A percentile compares a stretch with the other conserved stretches of the same genome.
These are phyloP conservation scores for Typhlomys cinereus DNA, from an alignment of 2,113 vertebrate genomes.

Conservation along the genomic window DNA sequence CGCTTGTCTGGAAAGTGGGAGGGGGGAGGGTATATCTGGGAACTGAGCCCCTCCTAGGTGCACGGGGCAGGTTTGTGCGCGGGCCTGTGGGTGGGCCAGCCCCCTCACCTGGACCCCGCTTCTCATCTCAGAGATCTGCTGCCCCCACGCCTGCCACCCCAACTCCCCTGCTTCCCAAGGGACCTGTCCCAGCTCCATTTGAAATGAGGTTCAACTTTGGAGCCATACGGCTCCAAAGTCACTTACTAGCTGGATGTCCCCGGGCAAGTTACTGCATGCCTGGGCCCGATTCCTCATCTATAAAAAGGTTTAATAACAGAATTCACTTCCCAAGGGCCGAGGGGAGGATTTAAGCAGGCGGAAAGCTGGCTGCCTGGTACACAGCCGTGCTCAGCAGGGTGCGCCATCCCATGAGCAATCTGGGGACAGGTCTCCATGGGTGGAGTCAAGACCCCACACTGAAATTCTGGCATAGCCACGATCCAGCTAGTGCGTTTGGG, in stretches of 20 bases:
- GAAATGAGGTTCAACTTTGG: background rate
- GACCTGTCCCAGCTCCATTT: background rate
- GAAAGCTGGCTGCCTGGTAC: no score
- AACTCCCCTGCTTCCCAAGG: background rate
- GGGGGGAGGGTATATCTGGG: background rate
- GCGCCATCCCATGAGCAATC: background rate
- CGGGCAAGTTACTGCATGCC: background rate
- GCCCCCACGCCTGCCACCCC: background rate
- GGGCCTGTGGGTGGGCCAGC: background rate
- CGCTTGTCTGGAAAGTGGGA: background rate
- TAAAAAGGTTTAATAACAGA: background rate
- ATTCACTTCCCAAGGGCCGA: background rate
- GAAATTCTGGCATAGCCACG: background rate
- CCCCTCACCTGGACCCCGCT: background rate
- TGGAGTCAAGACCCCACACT: no score
- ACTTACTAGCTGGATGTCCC: background rate
- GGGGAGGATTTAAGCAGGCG: background rate
- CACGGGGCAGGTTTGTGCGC: fast-evolving
- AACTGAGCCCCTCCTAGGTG: no score
- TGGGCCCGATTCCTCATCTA: background rate
- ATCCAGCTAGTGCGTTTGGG: background rate
- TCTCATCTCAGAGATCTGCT: background rate
- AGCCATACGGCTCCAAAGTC: background rate
- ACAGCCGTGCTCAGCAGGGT: background rate
- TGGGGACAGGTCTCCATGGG: no score